Base-by-base conservation (phyloP, 2,113 vertebrate species). In the Salvelinus sp. region DNA sequence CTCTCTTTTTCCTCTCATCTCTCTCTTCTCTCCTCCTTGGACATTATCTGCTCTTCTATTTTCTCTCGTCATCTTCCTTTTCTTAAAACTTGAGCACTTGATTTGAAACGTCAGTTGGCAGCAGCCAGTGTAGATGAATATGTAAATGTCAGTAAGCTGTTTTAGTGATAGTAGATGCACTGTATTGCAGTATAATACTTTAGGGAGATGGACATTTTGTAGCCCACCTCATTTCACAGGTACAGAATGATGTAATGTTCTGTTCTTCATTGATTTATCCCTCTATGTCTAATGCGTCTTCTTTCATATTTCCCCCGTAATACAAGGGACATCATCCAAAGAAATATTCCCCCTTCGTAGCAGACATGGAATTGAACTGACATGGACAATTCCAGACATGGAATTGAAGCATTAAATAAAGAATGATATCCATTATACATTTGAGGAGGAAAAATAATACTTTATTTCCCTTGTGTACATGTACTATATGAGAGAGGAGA, bases 361-460 rank as follows among this genome's bases (percentile, higher is more conserved):
- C 87, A 82, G 76, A 83, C 77, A 75, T 76, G 69, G 80, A 87
- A 92, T 82, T 88, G 87, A 90, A 89, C 83, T 82, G 23, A 23
- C 23, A 23, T 23, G 23, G 23, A 23, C 23, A 23, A 23, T 23
- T 23, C 23, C 87, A 82, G 76, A 83, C 77, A 75, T 76, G 69
- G 80, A 87, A 92, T 82, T 88, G 87, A 83, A 83, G 85, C 86
- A 88, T 88, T 92, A 89, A 90, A 92, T 92, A 91, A 91, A 87
- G 88, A 91, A 92, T 89, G 89, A 87, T 87, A 91, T 92, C 84
- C 88, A 91, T 91, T 90, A 91, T 92, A 91, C 88, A 92, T 92
- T 91, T 90, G 85, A 91, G 89, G 86, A 88, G 88, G 90, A 92
- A 91, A 91, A 91, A 91, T 88, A 87, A 84, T 89, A 73, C 87